Evolutionary conservation across 1,140 invertebrate genomes (phyloP), one percentile per base, ranked within the genome.

Genomic region (Mactra quadrangularis): DNA sequence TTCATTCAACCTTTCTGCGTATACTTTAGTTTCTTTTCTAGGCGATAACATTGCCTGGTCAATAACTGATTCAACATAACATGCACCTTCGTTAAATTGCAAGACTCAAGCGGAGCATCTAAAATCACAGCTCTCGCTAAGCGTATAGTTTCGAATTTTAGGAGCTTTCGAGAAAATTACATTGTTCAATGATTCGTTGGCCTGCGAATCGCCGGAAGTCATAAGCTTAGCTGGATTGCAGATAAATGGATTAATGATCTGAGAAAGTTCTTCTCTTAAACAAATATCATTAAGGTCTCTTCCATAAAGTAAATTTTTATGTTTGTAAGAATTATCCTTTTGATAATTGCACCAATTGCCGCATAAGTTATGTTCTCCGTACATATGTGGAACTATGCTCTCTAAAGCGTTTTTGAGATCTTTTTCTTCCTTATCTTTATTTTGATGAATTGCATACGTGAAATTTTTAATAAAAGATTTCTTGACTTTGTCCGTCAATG

Each of bases 401-500:
- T n/a, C n/a, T n/a, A n/a, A n/a, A n/a, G n/a, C n/a, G n/a, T n/a
- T n/a, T n/a, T n/a, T n/a, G n/a, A n/a, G n/a, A n/a, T n/a, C n/a
- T n/a, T n/a, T n/a, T n/a, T n/a, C n/a, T n/a, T n/a, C n/a, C 31
- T 60, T 6, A 17, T 7, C 15, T 13, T 7, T 27, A 4, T 60
- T 60, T 19, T 60, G 57, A 13, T 11, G 27, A 15, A 60, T 27
- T 6, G 57, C 57, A 29, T 60, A 60, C 3, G 11, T 31, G 19
- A 60, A 60, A 19, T 27, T 60, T 60, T 60, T 60, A n/a, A 60
- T 13, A 60, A 60, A 60, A n/a, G 27, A 4, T 29, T 60, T 6
- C 19, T 27, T 60, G 31, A 60, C 57, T 27, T 31, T 60, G 3
- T 29, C 27, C 27, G 57, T 60, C 3, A 60, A 25, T 60, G 9